Evolutionary conservation across 2,113 vertebrate genomes (phyloP).

Genomic region (Chionodraco myersi): DNA sequence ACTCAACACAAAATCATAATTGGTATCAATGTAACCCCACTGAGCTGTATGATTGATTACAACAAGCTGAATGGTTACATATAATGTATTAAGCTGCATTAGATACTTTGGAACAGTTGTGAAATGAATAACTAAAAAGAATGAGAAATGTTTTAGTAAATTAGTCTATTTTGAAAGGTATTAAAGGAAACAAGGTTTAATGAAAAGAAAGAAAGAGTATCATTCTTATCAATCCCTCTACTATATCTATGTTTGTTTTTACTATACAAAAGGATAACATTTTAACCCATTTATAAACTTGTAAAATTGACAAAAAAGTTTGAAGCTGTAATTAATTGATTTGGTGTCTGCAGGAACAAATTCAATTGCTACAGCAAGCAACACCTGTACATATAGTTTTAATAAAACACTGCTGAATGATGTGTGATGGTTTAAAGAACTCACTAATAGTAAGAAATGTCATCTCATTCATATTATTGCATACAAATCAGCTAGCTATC

Average conservation of each 20-base stretch:
- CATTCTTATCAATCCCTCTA: not conserved
- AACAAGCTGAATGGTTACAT: constrained; percentile 18
- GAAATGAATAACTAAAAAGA: constrained; percentile 22
- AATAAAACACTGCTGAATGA: not conserved
- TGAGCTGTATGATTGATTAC: constrained; percentile 10
- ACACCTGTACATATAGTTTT: not conserved
- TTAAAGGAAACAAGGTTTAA: not conserved
- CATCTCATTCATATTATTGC: not conserved
- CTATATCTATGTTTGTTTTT: too few species aligned
- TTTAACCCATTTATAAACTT: not conserved
- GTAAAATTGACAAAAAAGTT: not conserved
- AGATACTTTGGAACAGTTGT: constrained; percentile 17
- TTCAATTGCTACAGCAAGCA: not conserved
- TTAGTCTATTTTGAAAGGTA: not conserved
- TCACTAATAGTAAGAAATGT: not conserved
- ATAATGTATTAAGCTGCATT: constrained; percentile 14
- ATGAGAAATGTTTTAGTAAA: constrained; percentile 4
- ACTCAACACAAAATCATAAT: constrained; percentile 14
- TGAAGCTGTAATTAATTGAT: not conserved
- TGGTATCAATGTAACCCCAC: constrained; percentile 25
- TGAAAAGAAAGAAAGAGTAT: not conserved
- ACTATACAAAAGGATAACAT: not conserved
- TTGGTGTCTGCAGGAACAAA: too few species aligned
- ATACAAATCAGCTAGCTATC: too few species aligned
- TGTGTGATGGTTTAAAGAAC: not conserved